phyloP scores from a whole-genome alignment of 2,888 invertebrate species.

The Chrysomela aeneicollis region DNA sequence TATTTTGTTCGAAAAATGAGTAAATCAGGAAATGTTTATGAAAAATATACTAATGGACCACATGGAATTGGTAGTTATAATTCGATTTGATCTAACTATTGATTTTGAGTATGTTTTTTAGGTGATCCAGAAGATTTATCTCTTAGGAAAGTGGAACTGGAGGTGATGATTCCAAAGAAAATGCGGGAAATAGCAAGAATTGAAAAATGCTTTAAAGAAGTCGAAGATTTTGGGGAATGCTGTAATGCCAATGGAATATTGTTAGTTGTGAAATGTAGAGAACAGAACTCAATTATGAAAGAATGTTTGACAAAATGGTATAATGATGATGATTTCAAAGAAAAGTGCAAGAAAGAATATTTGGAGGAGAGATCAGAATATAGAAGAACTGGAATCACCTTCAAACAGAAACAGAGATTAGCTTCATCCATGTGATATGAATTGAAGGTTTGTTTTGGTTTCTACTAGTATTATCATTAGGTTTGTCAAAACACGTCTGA shows the following conservation, averaged over 20 bases:
- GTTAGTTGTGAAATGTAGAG: constrained; percentile 79
- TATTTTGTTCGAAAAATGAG: background rate
- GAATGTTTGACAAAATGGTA: constrained; percentile 81
- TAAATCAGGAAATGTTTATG: constrained; percentile 19
- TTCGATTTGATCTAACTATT: background rate
- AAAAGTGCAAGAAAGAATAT: constrained; percentile 80
- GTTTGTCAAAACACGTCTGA: too few species aligned
- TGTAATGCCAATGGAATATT: constrained; percentile 72
- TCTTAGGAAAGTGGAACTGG: constrained; percentile 87
- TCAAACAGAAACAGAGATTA: constrained; percentile 63
- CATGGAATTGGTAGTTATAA: constrained; percentile 38
- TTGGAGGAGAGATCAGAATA: constrained; percentile 82
- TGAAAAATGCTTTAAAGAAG: constrained; percentile 80
- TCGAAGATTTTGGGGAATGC: constrained; percentile 75
- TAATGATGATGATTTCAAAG: constrained; percentile 75
- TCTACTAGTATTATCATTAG: too few species aligned
- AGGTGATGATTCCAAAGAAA: constrained; percentile 88
- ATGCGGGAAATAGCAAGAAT: constrained; percentile 83
- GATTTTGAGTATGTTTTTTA: constrained; percentile 55
- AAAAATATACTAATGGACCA: constrained; percentile 41
- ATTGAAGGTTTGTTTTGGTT: background rate
- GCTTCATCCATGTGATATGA: constrained; percentile 31
- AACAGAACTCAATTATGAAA: constrained; percentile 74
- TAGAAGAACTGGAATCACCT: constrained; percentile 78
- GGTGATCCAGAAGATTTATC: constrained; percentile 86